These are phyloP conservation scores for Myiozetetes cayanensis DNA, from an alignment of 2,113 vertebrate genomes.

Conservation along the genomic window DNA sequence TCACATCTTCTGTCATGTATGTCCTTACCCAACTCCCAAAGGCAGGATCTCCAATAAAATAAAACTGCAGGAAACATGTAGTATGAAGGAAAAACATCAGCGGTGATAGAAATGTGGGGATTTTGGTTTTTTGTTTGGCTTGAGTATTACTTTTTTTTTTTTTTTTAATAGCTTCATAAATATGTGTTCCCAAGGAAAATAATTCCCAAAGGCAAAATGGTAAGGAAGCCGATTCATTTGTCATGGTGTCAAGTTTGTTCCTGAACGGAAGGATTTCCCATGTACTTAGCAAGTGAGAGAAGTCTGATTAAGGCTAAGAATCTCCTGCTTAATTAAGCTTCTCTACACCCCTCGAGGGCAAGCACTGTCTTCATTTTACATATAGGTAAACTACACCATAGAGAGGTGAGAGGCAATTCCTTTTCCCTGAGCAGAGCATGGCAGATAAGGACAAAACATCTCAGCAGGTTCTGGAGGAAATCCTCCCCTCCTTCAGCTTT, in stretches of 20 bases:
- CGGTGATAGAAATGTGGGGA: neutral
- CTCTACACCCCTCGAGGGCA: neutral
- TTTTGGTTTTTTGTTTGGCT: neutral
- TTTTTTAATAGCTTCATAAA: neutral
- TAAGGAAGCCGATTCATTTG: constrained; percentile 9
- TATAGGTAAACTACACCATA: constrained; percentile 7
- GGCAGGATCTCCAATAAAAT: neutral
- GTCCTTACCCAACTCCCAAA: neutral
- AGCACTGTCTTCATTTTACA: constrained; percentile 9
- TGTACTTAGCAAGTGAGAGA: constrained; percentile 24
- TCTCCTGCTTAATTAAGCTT: constrained; percentile 43
- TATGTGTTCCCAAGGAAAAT: constrained; percentile 1
- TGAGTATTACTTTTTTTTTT: neutral
- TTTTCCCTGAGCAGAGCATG: neutral
- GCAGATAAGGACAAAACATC: neutral
- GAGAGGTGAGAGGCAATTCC: neutral
- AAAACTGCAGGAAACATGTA: neutral
- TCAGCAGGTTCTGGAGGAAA: neutral
- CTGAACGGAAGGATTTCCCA: constrained; percentile 13
- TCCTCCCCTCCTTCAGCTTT: neutral
- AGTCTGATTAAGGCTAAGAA: constrained; percentile 42
- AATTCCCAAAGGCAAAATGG: neutral
- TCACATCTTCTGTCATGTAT: neutral
- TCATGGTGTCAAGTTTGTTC: constrained; percentile 42
- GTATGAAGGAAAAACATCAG: neutral